These are phyloP conservation scores for Andrena cerasifolii DNA, from an alignment of 1,140 invertebrate genomes.

Conservation along the genomic window DNA sequence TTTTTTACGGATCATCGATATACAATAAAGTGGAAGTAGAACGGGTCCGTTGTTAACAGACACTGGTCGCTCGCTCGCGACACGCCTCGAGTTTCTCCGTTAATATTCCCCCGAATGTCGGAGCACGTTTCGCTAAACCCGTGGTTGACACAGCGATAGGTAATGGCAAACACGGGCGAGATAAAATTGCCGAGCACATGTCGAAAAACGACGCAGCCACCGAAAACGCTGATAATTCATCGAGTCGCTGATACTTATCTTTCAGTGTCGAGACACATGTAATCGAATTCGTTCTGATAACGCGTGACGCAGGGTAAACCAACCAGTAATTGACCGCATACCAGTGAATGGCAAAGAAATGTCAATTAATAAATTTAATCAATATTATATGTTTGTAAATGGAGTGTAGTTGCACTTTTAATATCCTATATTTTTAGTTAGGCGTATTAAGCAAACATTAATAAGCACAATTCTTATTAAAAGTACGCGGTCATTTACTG, in stretches of 20 bases:
- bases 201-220: neutral
- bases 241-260: constrained; percentile 12
- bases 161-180: neutral
- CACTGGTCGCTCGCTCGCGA: neutral
- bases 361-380: no score
- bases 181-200: neutral
- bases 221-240: neutral
- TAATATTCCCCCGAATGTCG: neutral
- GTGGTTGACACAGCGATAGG: neutral
- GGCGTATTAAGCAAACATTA: no score
- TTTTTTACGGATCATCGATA: constrained; percentile 5
- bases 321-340: neutral
- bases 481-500: no score
- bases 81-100: neutral
- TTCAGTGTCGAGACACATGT: neutral
- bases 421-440: no score
- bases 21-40: neutral
- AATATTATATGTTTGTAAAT: no score
- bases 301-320: neutral
- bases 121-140: neutral
- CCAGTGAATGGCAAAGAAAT: no score
- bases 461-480: no score
- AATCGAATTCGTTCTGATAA: neutral
- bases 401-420: no score
- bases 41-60: neutral